Percentiles rank a stretch among this genome's conserved stretches.
phyloP scores from a whole-genome alignment of 2,113 vertebrate species.

The Origma solitaria region DNA sequence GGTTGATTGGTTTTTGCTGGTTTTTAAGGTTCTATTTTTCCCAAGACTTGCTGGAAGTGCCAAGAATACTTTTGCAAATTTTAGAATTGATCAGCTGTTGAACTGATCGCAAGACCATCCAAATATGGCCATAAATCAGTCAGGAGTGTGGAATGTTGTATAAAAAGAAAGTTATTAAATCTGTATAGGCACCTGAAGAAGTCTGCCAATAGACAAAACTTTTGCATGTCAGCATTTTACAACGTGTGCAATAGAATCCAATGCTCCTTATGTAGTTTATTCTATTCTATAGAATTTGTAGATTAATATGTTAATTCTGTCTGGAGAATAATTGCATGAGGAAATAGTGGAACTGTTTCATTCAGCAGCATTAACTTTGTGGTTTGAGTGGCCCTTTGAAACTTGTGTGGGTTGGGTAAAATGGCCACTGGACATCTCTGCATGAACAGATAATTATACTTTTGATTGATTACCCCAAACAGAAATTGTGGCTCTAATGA shows the following conservation, averaged over 20 bases:
- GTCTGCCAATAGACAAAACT: background rate
- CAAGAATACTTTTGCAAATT: background rate
- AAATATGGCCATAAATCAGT: background rate
- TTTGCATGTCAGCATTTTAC: background rate
- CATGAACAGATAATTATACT: background rate
- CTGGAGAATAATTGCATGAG: background rate
- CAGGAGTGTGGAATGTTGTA: background rate
- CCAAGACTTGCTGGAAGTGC: background rate
- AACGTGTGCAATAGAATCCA: background rate
- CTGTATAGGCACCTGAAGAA: background rate
- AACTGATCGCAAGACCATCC: background rate
- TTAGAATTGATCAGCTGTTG: background rate
- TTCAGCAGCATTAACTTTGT: background rate
- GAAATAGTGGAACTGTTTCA: background rate
- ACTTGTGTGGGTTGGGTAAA: background rate
- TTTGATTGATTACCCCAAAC: background rate
- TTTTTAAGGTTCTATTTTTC: background rate
- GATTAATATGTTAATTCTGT: background rate
- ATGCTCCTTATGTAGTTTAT: background rate
- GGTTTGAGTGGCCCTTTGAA: background rate
- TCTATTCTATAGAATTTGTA: background rate
- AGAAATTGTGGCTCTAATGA: background rate
- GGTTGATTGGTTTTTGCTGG: background rate
- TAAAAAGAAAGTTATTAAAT: background rate
- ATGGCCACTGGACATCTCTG: background rate